Conservation (phyloP, 2,888 invertebrate genomes). For the Horisme vitalbata region DNA sequence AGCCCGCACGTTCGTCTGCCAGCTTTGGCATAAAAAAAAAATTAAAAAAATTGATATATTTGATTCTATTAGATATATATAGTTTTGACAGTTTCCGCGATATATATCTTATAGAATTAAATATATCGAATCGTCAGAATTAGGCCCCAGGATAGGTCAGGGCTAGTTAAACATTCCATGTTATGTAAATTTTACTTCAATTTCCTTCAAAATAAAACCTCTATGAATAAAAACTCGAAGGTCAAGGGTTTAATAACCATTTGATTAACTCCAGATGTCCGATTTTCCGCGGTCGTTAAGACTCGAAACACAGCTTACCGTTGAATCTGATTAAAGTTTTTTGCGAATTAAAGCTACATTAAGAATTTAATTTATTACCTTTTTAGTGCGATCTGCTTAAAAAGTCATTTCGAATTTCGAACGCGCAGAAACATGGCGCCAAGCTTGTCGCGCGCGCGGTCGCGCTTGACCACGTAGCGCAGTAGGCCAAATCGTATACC, state of each 20-base stretch:
- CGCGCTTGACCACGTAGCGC: conserved; percentile 43
- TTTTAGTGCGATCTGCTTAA: conserved; percentile 38
- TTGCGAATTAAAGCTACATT: conserved; percentile 32
- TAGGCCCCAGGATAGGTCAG: too few species aligned
- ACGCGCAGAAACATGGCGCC: conserved; percentile 52
- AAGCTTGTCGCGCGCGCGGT: conserved; percentile 21
- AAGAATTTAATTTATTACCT: conserved; percentile 32
- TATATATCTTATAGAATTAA: too few species aligned
- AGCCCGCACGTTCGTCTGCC: too few species aligned
- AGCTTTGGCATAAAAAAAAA: too few species aligned
- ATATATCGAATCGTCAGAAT: too few species aligned
- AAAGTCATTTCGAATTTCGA: conserved; percentile 52
- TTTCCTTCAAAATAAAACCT: too few species aligned
- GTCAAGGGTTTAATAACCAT: conserved; percentile 6
- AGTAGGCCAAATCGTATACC: conserved; percentile 49
- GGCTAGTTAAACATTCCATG: too few species aligned
- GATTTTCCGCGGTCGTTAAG: conserved; percentile 23
- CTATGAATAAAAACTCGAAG: too few species aligned
- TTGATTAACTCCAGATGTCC: conserved; percentile 7
- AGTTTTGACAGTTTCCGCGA: too few species aligned
- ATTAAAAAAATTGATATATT: too few species aligned
- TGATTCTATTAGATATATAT: too few species aligned
- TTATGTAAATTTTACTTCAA: too few species aligned
- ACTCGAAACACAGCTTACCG: conserved; percentile 23
- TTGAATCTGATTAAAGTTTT: conserved; percentile 30